Evolutionary conservation across 2,888 invertebrate genomes (phyloP).

Genomic region (Drepana falcataria): DNA sequence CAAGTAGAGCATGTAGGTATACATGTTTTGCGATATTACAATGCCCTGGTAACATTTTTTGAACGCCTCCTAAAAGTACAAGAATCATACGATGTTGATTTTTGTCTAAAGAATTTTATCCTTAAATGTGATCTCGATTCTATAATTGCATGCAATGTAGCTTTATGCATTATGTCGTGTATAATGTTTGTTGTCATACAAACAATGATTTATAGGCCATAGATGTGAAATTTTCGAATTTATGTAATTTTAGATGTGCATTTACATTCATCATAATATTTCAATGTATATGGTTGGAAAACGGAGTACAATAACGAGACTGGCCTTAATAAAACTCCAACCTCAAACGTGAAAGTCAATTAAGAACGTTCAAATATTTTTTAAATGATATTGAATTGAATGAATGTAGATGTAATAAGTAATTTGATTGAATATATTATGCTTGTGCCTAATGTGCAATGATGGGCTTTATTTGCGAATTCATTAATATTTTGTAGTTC

Average conservation of each 20-base stretch:
- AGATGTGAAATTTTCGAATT: constrained; percentile 58
- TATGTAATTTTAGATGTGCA: constrained; percentile 64
- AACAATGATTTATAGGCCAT: constrained; percentile 38
- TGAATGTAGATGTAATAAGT: constrained; percentile 38
- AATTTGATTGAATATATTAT: constrained; percentile 43
- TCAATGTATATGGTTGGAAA: constrained; percentile 3
- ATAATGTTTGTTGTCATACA: constrained; percentile 42
- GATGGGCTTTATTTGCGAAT: constrained; percentile 27
- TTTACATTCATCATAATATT: constrained; percentile 27
- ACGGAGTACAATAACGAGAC: constrained; percentile 7
- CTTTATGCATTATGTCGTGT: constrained; percentile 38
- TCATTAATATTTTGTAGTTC: constrained; percentile 31
- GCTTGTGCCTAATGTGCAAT: constrained; percentile 56
- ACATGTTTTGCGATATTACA: constrained; percentile 23
- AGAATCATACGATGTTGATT: constrained; percentile 61
- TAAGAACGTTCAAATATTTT: constrained; percentile 59
- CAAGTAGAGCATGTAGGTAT: constrained; percentile 46
- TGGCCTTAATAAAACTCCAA: constrained; percentile 32
- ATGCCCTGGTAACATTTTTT: constrained; percentile 64
- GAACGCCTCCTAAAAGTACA: constrained; percentile 66
- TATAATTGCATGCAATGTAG: constrained; percentile 51
- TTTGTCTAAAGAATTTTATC: constrained; percentile 60
- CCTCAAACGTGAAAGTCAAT: constrained; percentile 51
- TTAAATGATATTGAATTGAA: constrained; percentile 31
- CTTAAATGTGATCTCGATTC: constrained; percentile 67